These are phyloP conservation scores for Gallinago jamesoni DNA, from an alignment of 2,113 vertebrate species.

Conservation along the genomic window DNA sequence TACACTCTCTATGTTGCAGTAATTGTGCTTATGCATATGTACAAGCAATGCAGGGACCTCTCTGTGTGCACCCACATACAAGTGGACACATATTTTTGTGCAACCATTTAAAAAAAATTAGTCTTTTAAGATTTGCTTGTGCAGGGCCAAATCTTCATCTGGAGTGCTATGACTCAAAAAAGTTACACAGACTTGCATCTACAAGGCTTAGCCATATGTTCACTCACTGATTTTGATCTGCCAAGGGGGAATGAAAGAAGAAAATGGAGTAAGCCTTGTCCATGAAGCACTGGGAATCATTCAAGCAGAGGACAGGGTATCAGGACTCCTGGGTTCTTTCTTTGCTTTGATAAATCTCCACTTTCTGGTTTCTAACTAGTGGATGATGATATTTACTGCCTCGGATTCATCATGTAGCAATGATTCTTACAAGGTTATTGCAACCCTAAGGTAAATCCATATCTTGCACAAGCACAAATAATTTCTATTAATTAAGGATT, in stretches of 20 bases:
- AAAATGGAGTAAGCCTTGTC: background rate
- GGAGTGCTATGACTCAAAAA: background rate
- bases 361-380: background rate
- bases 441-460: background rate
- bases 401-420: background rate
- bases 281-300: background rate
- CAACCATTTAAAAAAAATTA: background rate
- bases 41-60: background rate
- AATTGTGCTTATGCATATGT: background rate
- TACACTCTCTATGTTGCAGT: background rate
- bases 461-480: background rate
- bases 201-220: background rate
- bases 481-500: background rate
- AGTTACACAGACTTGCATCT: background rate
- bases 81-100: background rate
- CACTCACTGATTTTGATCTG: background rate
- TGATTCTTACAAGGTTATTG: background rate
- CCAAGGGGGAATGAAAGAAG: background rate
- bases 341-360: background rate
- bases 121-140: background rate
- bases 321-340: background rate
- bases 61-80: background rate
- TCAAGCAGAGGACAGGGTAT: background rate
- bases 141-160: background rate
- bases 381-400: background rate